Evolutionary conservation across 1,140 invertebrate genomes (phyloP), one percentile per base, ranked within the genome.

Genomic region (Drosophila rufa): DNA sequence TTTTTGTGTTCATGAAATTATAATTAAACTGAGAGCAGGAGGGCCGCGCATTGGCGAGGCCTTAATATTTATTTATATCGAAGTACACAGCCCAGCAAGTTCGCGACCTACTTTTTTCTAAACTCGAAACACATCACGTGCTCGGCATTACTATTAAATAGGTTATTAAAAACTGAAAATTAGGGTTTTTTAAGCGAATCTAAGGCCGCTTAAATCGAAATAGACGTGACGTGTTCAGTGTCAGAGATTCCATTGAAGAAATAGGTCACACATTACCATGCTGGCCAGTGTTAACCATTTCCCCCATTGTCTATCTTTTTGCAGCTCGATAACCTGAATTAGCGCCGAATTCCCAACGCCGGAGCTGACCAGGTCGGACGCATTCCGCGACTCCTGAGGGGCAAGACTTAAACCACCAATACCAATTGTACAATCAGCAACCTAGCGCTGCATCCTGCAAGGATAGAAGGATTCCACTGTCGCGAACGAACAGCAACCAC

Each of bases 311-410:
- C 7, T 62, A 2, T 30, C 33, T 36, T 51, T 14, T 85, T 85
- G 51, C 82, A 87, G 83, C 67, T 89, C 48, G 47, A 76, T 57
- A 77, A 80, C 17, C 64, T 65, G 50, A 64, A 62, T 70, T 56
- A 56, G 75, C 81, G 64, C 64, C 62, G 42, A 65, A 61, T 61
- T 42, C 62, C 62, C 43, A 66, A 65, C 60, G 53, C 36, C 58
- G 25, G 17, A 69, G 30, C 25, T 50, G 43, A 69, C 25, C 51
- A 67, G 66, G 56, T 57, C 51, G 30, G 66, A 75, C 51, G 33
- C 40, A 64, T 45, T 33, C 19, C 75, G 50, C 46, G 27, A 47
- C 58, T 56, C 22, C n/a, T 42, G 36, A 33, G 57, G 22, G 36
- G 40, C 47, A 57, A 65, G 50, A 59, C 58, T 59, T 62, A 47